Conservation (phyloP, 2,888 invertebrate species). For the Neoaliturus tenellus region DNA sequence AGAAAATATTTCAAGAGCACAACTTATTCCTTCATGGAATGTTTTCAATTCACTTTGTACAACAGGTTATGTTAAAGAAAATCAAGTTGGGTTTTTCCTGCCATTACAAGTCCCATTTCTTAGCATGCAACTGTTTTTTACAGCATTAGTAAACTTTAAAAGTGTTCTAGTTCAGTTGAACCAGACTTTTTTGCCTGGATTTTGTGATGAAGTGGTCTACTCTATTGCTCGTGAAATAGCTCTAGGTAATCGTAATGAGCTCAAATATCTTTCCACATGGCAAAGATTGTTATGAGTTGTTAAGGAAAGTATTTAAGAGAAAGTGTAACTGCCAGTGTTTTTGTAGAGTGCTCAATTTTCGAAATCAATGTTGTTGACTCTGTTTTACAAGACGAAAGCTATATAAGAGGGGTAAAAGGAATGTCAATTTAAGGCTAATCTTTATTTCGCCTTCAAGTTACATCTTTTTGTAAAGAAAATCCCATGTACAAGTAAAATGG, state of each 20-base stretch:
- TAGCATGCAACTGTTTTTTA: background rate
- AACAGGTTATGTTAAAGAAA: background rate
- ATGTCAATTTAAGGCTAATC: background rate
- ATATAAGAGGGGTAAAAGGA: background rate
- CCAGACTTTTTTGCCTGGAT: background rate
- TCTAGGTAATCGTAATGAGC: background rate
- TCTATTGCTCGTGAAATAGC: background rate
- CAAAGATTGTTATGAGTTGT: background rate
- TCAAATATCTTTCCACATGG: background rate
- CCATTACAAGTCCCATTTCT: background rate
- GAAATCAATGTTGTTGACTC: background rate
- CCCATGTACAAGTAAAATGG: background rate
- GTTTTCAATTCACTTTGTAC: background rate
- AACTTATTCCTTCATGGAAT: too few species aligned
- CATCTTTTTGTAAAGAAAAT: background rate
- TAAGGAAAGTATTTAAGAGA: background rate
- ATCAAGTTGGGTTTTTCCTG: background rate
- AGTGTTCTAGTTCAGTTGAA: background rate
- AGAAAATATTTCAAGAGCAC: too few species aligned
- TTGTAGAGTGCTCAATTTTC: background rate
- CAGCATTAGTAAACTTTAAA: background rate
- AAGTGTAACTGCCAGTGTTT: background rate
- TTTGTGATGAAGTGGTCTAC: background rate
- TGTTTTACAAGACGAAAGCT: background rate
- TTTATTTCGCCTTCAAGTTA: background rate